Evolutionary conservation across 2,797 vertebrate species (phyloP), one percentile per base, ranked within the genome.

Genomic region (Smutsia temminckii): DNA sequence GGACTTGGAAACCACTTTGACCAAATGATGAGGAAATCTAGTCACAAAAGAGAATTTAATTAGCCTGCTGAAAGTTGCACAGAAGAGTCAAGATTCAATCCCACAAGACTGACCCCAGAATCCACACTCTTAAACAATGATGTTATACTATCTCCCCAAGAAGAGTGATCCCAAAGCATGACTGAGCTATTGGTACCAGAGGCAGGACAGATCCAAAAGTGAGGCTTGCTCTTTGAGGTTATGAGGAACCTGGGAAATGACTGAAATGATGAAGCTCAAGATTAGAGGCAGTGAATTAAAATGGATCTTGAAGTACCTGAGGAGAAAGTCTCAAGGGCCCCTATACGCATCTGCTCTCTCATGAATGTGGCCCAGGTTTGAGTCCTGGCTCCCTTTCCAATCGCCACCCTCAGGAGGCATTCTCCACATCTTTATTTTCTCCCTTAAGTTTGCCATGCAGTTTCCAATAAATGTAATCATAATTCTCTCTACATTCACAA

Each of bases 1-100:
- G 34, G 81, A 93, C 77, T 3, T 74, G 59, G 66, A 89, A 90
- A 93, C 85, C 37, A 81, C 55, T 81, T 93, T 96, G 49, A 78
- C 86, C 34, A 46, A 93, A 66, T 93, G 34, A 78, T 27, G 8
- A 83, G 21, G 29, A 96, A 77, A 90, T 20, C 23, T 27, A 75
- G 53, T 17, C 68, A 90, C n/a, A 66, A 79, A 74, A 64, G 40
- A 91, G 14, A 18, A 20, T 42, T 87, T 40, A 59, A 71, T 49
- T 51, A 85, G 84, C 37, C 57, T 96, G 72, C n/a, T 69, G 20
- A 72, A 92, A 57, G 42, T 16, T 91, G 29, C 17, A 69, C 2
- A 20, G 21, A 68, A 92, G 1, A 86, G 27, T 80, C 46, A 85
- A 86, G 81, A 88, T 85, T 92, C 71, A 85, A 40, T 72, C 69